phyloP scores from a whole-genome alignment of 2,797 vertebrate genomes.

The Staurois parvus region DNA sequence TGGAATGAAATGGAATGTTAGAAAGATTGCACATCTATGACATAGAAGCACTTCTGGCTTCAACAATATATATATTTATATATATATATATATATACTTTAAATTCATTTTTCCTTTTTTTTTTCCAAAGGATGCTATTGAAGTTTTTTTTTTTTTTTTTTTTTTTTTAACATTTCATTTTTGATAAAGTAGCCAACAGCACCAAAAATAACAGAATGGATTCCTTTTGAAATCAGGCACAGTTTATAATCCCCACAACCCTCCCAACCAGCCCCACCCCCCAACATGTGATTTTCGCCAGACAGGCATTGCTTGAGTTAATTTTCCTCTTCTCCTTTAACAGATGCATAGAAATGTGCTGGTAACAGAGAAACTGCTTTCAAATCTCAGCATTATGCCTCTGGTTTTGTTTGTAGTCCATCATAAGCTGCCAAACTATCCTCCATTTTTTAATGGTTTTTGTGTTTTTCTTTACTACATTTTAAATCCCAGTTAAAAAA shows the following conservation, averaged over 20 bases:
- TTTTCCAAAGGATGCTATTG: slow-evolving; percentile 78
- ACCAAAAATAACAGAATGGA: slow-evolving; percentile 92
- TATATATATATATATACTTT: slow-evolving; percentile 63
- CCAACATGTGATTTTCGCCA: slow-evolving; percentile 76
- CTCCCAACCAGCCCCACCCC: slow-evolving; percentile 20
- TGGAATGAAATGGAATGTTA: slow-evolving; percentile 95
- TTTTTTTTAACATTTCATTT: slow-evolving; percentile 65
- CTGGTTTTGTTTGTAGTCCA: slow-evolving; percentile 74
- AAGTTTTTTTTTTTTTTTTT: slow-evolving; percentile 70
- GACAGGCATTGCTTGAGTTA: slow-evolving; percentile 77
- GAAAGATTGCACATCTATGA: slow-evolving; percentile 98
- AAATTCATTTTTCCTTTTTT: slow-evolving; percentile 63
- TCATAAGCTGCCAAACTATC: slow-evolving; percentile 82
- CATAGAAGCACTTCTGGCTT: slow-evolving; percentile 85
- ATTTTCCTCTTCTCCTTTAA: slow-evolving; percentile 66
- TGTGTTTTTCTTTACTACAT: slow-evolving; percentile 55
- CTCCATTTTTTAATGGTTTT: slow-evolving; percentile 61
- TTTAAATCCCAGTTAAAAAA: slow-evolving; percentile 74
- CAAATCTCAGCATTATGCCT: slow-evolving; percentile 75
- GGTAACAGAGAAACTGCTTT: slow-evolving; percentile 79
- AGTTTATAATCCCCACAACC: slow-evolving; percentile 75
- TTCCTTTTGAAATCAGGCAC: slow-evolving; percentile 94
- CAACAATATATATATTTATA: slow-evolving; percentile 73
- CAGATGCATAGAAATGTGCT: slow-evolving; percentile 86
- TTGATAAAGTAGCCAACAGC: slow-evolving; percentile 94